Conservation (phyloP, 2,113 vertebrate genomes). For the Zeus faber region DNA sequence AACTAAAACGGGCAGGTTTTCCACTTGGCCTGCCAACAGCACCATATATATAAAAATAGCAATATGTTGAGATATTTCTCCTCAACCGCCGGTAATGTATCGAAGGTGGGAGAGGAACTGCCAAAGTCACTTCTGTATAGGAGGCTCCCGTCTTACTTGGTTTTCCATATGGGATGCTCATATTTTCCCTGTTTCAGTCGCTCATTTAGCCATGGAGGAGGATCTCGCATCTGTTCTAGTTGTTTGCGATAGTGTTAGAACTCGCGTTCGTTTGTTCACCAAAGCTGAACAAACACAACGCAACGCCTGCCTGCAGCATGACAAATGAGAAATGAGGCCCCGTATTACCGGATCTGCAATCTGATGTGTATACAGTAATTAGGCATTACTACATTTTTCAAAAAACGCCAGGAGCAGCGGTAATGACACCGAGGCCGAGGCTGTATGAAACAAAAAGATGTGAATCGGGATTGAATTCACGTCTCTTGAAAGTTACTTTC, state of each 20-base stretch:
- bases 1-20: constrained; percentile 3
- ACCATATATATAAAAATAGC: not conserved
- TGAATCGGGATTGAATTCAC: no score
- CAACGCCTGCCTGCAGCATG: constrained; percentile 12
- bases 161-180: not conserved
- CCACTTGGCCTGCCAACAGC: not conserved
- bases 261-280: no score
- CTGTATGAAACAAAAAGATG: no score
- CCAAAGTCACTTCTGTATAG: not conserved
- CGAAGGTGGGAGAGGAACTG: not conserved
- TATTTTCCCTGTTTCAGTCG: not conserved
- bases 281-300: no score
- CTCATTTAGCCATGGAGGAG: not conserved
- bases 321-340: no score
- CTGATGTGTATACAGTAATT: no score
- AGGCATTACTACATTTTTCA: no score
- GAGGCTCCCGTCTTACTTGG: not conserved
- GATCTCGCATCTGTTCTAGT: not conserved
- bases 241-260: no score
- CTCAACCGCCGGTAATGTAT: not conserved
- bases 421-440: no score
- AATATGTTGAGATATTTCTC: not conserved
- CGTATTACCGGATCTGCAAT: no score
- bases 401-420: no score
- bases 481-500: no score